phyloP scores from a whole-genome alignment of 2,113 vertebrate species.

The Megaptera novaeangliae region DNA sequence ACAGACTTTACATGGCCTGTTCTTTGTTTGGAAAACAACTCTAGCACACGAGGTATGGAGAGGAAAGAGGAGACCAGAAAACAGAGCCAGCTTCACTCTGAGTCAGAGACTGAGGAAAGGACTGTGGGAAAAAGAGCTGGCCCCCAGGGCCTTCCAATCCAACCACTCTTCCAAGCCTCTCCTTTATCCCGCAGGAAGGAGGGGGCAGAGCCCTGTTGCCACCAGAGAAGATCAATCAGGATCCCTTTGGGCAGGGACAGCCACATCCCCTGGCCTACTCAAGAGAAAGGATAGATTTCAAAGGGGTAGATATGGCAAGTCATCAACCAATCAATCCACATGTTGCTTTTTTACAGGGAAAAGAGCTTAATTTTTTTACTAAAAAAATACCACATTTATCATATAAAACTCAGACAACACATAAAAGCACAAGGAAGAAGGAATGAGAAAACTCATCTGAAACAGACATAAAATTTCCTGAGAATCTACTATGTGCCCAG shows the following conservation, averaged over 20 bases:
- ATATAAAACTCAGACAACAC: not conserved
- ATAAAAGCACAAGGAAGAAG: not conserved
- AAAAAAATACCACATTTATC: not conserved
- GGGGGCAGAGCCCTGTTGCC: not conserved
- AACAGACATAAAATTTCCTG: not conserved
- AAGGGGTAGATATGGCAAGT: slow-evolving; percentile 12
- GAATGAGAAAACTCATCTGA: not conserved
- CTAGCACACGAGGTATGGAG: not conserved
- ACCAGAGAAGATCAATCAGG: slow-evolving; percentile 10
- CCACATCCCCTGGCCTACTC: not conserved
- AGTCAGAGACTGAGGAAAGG: not conserved
- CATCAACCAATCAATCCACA: not conserved
- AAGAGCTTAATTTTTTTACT: not conserved
- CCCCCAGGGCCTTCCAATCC: not conserved
- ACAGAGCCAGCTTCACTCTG: not conserved
- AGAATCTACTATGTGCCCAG: not conserved
- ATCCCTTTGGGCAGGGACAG: not conserved
- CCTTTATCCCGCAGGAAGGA: not conserved
- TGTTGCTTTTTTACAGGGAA: not conserved
- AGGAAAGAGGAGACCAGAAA: not conserved
- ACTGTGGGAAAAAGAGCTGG: not conserved
- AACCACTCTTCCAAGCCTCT: not conserved
- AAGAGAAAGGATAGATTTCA: slow-evolving; percentile 22
- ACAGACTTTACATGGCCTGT: not conserved
- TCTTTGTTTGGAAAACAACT: not conserved